These are phyloP conservation scores for Ctenomys sociabilis DNA, from an alignment of 2,113 vertebrate species.

Conservation along the genomic window DNA sequence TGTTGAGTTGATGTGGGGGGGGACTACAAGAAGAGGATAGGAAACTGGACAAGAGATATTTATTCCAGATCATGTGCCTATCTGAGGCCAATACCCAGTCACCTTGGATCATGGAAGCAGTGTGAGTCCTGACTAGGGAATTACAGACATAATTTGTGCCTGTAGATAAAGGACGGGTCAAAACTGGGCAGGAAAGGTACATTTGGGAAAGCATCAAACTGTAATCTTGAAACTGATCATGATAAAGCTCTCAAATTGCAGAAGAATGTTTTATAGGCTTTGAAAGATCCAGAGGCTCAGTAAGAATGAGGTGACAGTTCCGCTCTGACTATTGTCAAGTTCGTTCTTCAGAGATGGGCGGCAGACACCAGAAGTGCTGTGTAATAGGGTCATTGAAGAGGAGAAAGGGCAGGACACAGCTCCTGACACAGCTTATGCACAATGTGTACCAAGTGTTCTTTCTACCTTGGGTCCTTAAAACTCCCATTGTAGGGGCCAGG, in stretches of 20 bases:
- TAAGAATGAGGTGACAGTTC: constrained; percentile 20
- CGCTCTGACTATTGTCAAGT: neutral
- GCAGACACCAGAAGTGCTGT: neutral
- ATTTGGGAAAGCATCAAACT: neutral
- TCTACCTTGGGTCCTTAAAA: neutral
- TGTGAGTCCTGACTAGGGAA: neutral
- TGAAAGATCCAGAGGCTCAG: neutral
- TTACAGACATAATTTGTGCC: neutral
- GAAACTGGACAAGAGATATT: neutral
- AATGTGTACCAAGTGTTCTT: neutral
- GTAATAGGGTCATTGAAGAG: neutral
- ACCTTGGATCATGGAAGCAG: neutral
- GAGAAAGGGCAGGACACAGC: neutral
- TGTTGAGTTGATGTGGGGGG: neutral
- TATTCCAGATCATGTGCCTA: neutral
- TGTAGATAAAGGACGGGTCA: neutral
- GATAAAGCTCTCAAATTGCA: neutral
- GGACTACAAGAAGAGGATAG: neutral
- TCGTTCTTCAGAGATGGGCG: neutral
- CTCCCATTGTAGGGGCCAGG: no score
- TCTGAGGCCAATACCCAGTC: neutral
- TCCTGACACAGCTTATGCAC: neutral
- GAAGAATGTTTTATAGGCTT: neutral
- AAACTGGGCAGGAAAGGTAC: neutral
- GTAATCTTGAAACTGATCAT: neutral